A percentile compares a stretch with the other conserved stretches of the same genome.
phyloP scores from a whole-genome alignment of 53 echinoderm and acorn worm genomes.

The Holothuria scabra region DNA sequence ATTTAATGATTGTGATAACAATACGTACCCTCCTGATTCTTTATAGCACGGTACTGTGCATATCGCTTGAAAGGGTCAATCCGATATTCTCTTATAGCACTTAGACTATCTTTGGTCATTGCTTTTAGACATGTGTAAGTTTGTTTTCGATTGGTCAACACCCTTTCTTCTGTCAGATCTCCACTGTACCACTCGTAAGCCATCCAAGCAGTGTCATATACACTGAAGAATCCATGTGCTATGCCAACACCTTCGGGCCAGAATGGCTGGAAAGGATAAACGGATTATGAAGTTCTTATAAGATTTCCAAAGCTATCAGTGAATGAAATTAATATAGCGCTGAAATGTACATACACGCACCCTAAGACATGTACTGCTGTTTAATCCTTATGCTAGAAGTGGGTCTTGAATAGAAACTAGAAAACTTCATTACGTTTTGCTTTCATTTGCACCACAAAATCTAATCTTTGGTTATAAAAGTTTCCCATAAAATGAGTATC shows the following conservation, averaged over 20 bases:
- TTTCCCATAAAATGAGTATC: too few species aligned
- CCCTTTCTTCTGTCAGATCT: slow-evolving; percentile 11
- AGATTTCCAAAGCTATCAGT: too few species aligned
- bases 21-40: not conserved
- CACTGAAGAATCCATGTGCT: slow-evolving; percentile 36
- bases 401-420: too few species aligned
- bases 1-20: not conserved
- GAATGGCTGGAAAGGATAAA: slow-evolving; percentile 4
- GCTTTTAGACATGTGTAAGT: slow-evolving; percentile 17
- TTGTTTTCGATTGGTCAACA: slow-evolving; percentile 9
- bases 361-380: too few species aligned
- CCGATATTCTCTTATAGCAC: not conserved
- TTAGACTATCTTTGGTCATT: slow-evolving; percentile 4
- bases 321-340: too few species aligned
- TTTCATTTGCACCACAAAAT: too few species aligned
- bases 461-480: too few species aligned
- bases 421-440: too few species aligned
- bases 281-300: too few species aligned
- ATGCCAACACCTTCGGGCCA: slow-evolving; percentile 41
- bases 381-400: too few species aligned
- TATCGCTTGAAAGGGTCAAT: slow-evolving; percentile 32
- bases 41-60: slow-evolving; percentile 11
- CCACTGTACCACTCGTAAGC: slow-evolving; percentile 10
- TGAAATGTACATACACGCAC: too few species aligned
- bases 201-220: slow-evolving; percentile 30